Base-by-base conservation (phyloP, 1,140 invertebrate species). In the Adelges cooleyi region DNA sequence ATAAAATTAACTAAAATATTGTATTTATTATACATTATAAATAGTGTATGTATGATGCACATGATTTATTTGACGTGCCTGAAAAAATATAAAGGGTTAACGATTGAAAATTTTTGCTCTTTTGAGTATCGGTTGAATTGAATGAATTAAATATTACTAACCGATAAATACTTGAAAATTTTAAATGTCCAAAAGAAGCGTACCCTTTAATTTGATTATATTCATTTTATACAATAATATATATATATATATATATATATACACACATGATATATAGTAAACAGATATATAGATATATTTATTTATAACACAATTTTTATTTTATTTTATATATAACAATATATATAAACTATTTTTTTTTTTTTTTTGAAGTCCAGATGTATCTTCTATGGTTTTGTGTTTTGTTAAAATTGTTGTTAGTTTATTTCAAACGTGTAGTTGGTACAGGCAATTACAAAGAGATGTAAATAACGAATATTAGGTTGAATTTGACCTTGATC, bases 321-420 rank as follows among this genome's bases (percentile, higher is more conserved):
- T 20, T 15, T 22, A 9, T 18, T 40, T 2, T 6, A 38, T n/a
- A 11, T 17, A n/a, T 42, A n/a, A 1, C n/a, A 40, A 4, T 25
- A 40, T 25, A 40, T 8, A 9, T 25, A 8, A 8, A 38, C 13
- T 38, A 38, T 38, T 38, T 38, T 38, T 38, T 38, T 38, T 38
- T 23, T 42, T 56, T 42, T 13, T 59, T 59, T 25, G 3, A 15
- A 13, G 27, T 36, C 22, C 22, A 15, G 22, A 17, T n/a, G 23
- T 25, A 42, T 42, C 44, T 42, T 44, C 44, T 38, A 17, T 44
- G 40, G 23, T 59, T 27, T 8, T 44, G 53, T 40, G 36, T 42
- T 59, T 59, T 59, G 53, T 59, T 59, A 44, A 44, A 59, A 23
- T 59, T 59, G 53, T 59, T 59, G 27, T 59, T 59, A 42, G 27